These are phyloP conservation scores for Oreochromis spilurus DNA, from an alignment of 2,113 vertebrate genomes.

Conservation along the genomic window DNA sequence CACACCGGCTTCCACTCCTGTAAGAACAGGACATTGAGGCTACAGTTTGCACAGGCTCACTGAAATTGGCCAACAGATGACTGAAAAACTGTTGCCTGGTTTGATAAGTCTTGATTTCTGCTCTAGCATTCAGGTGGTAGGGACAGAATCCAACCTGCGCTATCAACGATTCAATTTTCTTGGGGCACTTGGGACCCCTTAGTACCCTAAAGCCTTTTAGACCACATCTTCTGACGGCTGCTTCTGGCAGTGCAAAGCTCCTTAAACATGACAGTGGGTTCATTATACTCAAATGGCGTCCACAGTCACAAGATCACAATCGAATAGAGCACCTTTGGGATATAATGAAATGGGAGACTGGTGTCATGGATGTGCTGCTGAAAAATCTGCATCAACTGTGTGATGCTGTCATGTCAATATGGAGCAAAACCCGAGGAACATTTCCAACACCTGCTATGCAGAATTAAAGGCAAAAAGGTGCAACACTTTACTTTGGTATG, in stretches of 20 bases:
- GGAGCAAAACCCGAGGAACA: not conserved
- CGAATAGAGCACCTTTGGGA: not conserved
- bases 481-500: not conserved
- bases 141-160: not conserved
- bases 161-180: rapidly evolving
- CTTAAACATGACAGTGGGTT: not conserved
- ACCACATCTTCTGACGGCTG: not conserved
- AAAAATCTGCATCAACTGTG: not conserved
- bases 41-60: not conserved
- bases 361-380: not conserved
- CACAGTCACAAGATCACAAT: not conserved
- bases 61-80: not conserved
- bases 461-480: rapidly evolving
- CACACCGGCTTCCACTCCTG: not conserved
- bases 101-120: not conserved
- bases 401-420: no score
- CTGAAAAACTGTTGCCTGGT: not conserved
- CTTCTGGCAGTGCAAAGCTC: not conserved
- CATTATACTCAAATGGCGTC: not conserved
- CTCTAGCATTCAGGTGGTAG: not conserved
- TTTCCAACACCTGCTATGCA: not conserved
- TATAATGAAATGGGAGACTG: not conserved
- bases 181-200: not conserved
- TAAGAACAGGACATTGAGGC: not conserved
- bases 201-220: not conserved